Conservation (phyloP, 2,797 vertebrate species). For the Spinus pinus region DNA sequence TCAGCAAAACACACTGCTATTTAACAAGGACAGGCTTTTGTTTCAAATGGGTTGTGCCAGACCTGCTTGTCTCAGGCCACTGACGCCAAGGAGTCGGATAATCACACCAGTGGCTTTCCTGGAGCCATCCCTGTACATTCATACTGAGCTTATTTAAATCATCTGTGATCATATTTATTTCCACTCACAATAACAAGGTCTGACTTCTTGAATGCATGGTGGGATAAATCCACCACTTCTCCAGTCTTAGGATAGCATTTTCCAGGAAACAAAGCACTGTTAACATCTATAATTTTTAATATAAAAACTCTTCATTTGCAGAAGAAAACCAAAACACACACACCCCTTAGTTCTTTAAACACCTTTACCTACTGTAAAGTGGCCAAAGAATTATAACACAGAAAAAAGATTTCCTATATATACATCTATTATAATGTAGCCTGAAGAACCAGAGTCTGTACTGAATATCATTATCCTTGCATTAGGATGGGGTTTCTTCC, state of each 20-base stretch:
- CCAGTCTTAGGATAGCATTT: neutral
- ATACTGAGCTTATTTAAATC: neutral
- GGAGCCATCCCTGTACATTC: neutral
- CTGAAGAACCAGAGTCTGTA: neutral
- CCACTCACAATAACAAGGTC: neutral
- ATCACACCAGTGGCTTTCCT: neutral
- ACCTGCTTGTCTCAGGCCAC: neutral
- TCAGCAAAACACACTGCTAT: neutral
- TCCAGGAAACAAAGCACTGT: neutral
- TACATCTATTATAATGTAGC: neutral
- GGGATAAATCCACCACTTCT: neutral
- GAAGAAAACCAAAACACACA: neutral
- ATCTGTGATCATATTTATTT: neutral
- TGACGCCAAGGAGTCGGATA: constrained; percentile 6
- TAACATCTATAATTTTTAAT: neutral
- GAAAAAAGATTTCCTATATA: neutral
- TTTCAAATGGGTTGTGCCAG: constrained; percentile 17
- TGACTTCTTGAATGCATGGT: neutral
- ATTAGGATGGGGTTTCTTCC: neutral
- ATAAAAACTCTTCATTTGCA: neutral
- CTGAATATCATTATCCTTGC: neutral
- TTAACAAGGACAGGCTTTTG: constrained; percentile 9
- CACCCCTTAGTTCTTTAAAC: neutral
- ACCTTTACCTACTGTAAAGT: neutral
- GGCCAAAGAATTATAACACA: neutral